A percentile compares a stretch with the other conserved stretches of the same genome.
These are phyloP conservation scores for Notiomystis cincta DNA, from an alignment of 2,113 vertebrate genomes.

Conservation along the genomic window DNA sequence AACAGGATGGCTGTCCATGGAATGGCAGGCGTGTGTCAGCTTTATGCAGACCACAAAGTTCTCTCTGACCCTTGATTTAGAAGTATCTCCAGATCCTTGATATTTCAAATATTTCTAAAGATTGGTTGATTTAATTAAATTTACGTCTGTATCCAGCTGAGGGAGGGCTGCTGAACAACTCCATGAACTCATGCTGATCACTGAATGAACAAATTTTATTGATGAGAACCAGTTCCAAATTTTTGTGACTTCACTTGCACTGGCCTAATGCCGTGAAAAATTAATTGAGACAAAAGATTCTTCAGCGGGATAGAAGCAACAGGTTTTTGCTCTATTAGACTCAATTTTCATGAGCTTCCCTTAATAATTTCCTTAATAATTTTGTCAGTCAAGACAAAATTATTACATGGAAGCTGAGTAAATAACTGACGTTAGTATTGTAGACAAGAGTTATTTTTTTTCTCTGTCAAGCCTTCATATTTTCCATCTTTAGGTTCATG, in stretches of 20 bases:
- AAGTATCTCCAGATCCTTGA: not conserved
- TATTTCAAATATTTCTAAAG: not conserved
- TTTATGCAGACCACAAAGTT: not conserved
- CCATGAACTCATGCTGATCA: not conserved
- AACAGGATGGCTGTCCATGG: not conserved
- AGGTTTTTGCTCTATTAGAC: not conserved
- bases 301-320: not conserved
- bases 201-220: not conserved
- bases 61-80: not conserved
- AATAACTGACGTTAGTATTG: not conserved
- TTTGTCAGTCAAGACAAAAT: not conserved
- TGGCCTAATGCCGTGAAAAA: not conserved
- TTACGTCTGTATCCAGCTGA: not conserved
- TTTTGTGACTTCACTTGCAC: not conserved
- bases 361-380: no score
- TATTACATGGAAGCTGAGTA: not conserved
- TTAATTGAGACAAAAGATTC: not conserved
- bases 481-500: not conserved
- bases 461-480: not conserved
- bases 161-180: not conserved
- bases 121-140: not conserved
- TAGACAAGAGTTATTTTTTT: not conserved
- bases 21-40: not conserved
- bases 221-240: not conserved
- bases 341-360: not conserved